Evolutionary conservation across 2,888 invertebrate genomes (phyloP).

Genomic region (Leptopilina drosophilae): DNA sequence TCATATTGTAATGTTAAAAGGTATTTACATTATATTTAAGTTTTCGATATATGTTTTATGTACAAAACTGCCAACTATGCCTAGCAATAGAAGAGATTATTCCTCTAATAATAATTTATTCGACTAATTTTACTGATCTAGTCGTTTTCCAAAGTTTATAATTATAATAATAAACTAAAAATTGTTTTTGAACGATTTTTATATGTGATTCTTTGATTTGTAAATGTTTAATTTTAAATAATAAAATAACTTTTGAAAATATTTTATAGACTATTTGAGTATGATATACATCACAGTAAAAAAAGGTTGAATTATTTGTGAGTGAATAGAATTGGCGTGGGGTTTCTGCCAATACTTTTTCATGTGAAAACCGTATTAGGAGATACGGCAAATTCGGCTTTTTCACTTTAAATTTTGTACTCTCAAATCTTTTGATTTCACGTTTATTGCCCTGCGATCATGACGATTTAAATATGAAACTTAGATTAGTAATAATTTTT

Average conservation of each 20-base stretch:
- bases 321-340: too few relatives aligned
- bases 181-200: not conserved
- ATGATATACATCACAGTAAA: too few relatives aligned
- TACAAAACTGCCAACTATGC: constrained; percentile 11
- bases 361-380: too few relatives aligned
- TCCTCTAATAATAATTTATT: not conserved
- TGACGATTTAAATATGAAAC: too few relatives aligned
- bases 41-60: constrained; percentile 3
- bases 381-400: too few relatives aligned
- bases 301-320: too few relatives aligned
- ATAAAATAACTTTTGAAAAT: constrained; percentile 16
- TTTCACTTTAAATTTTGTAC: too few relatives aligned
- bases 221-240: constrained; percentile 13
- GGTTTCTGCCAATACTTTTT: too few relatives aligned
- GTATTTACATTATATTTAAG: not conserved
- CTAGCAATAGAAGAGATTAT: not conserved
- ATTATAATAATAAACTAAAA: not conserved
- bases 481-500: too few relatives aligned
- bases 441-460: too few relatives aligned
- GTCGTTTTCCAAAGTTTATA: not conserved
- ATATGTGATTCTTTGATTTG: constrained; percentile 6
- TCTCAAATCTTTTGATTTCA: too few relatives aligned
- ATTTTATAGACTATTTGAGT: not conserved
- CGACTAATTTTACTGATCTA: not conserved
- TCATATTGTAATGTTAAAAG: not conserved